phyloP scores from a whole-genome alignment of 2,797 vertebrate genomes.

The Rousettus madagascariensis region DNA sequence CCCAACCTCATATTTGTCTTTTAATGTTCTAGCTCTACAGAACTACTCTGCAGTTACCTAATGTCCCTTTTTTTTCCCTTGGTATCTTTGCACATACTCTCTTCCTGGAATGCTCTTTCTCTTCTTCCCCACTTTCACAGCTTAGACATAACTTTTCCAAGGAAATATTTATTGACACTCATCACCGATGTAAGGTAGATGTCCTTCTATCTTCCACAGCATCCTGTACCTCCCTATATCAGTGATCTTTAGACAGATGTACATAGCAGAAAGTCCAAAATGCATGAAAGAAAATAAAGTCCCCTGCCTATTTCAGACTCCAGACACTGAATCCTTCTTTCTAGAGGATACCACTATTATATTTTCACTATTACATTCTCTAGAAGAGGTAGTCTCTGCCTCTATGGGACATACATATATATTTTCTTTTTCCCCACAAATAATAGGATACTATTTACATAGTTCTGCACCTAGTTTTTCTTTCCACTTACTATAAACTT shows the following conservation, averaged over 20 bases:
- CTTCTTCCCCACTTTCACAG: neutral
- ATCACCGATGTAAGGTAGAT: neutral
- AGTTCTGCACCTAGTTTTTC: neutral
- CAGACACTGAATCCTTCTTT: neutral
- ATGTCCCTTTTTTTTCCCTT: neutral
- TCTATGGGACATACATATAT: neutral
- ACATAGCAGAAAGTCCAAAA: neutral
- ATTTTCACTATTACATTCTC: no score
- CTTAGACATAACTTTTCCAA: conserved; percentile 11
- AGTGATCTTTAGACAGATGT: neutral
- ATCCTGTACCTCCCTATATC: neutral
- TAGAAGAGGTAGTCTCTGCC: neutral
- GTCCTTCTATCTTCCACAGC: neutral
- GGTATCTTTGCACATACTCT: neutral
- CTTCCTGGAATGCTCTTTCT: neutral
- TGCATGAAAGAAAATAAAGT: neutral
- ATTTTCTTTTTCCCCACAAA: neutral
- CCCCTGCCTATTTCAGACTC: neutral
- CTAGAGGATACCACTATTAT: neutral
- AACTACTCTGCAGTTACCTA: neutral
- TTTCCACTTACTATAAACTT: neutral
- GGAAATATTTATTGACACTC: neutral
- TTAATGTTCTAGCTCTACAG: neutral
- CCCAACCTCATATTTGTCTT: neutral
- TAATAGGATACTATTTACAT: neutral